A percentile compares a stretch with the other conserved stretches of the same genome.
Evolutionary conservation across 2,888 invertebrate species (phyloP).

Genomic region (Orthosia cruda): DNA sequence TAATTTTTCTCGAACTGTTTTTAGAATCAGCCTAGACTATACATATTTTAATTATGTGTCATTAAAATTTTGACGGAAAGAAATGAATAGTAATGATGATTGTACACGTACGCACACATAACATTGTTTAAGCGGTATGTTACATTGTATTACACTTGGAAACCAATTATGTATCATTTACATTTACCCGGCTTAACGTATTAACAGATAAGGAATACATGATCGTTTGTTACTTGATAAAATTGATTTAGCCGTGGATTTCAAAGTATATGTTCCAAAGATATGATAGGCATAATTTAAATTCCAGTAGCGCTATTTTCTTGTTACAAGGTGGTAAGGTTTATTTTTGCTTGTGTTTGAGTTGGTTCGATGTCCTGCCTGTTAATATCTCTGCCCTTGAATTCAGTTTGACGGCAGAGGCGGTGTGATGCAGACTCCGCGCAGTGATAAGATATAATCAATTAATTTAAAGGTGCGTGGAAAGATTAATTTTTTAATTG

Average conservation of each 20-base stretch:
- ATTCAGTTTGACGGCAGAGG: slow-evolving; percentile 73
- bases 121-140: background rate
- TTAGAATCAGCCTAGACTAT: background rate
- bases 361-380: slow-evolving; percentile 31
- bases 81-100: slow-evolving; percentile 9
- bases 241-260: slow-evolving; percentile 1
- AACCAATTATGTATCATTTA: slow-evolving; percentile 24
- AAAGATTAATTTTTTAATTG: slow-evolving; percentile 4
- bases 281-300: slow-evolving; percentile 29
- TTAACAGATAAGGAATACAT: slow-evolving; percentile 20
- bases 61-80: background rate
- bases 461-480: slow-evolving; percentile 49
- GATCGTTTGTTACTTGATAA: slow-evolving; percentile 38
- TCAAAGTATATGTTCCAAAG: slow-evolving; percentile 2
- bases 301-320: slow-evolving; percentile 18
- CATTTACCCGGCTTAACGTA: slow-evolving; percentile 21
- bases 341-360: slow-evolving; percentile 36
- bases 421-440: slow-evolving; percentile 70
- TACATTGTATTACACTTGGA: slow-evolving; percentile 30
- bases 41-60: background rate
- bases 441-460: slow-evolving; percentile 17
- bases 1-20: too few species aligned
- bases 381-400: slow-evolving; percentile 57
- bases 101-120: background rate
- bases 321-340: slow-evolving; percentile 39